Evolutionary conservation across 1,140 invertebrate species (phyloP), one percentile per base, ranked within the genome.

Genomic region (Brachionus asplanchnoidis): DNA sequence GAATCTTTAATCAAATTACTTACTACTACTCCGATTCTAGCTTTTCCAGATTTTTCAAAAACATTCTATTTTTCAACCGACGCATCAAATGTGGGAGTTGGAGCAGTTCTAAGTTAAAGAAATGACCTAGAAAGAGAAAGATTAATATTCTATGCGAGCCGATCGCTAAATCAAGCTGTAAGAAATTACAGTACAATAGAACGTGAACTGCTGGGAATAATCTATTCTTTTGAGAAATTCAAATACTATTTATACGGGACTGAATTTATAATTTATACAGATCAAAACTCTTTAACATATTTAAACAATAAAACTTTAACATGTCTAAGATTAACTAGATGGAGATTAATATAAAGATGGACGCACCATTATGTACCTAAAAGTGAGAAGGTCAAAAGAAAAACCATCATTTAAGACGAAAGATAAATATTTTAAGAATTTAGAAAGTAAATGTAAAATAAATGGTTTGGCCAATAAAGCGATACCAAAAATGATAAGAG

Each of bases 1-100:
- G 70, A 85, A 1, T 83, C 80, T 7, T 56, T 90, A 4, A 28
- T 17, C 6, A 44, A 83, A 32, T 42, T 12, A 17, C 11, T 26
- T 14, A 83, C 36, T n/a, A 23, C 14, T 14, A 42, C 36, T 42
- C 20, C 26, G 11, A 36, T 50, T 50, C 32, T 77, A 77, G 44
- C 9, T 50, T 77, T 77, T 36, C 46, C 50, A 26, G 20, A 83
- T 65, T 83, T 60, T 6, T 44, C 23, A n/a, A 28, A 42, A 2
- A 42, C 14, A 44, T 84, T 84, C 5, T 40, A 28, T 28, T 23
- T 84, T 4, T 14, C 44, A 4, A 84, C 82, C 12, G 82, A 84
- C 68, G 82, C 82, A n/a, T 84, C 60, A 8, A 56, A 56, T 11
- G 26, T 12, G 1, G 82, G 40, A 42, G 68, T 84, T 26, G 82